phyloP scores from a whole-genome alignment of 2,113 vertebrate genomes.

The Crotalus horridus region DNA sequence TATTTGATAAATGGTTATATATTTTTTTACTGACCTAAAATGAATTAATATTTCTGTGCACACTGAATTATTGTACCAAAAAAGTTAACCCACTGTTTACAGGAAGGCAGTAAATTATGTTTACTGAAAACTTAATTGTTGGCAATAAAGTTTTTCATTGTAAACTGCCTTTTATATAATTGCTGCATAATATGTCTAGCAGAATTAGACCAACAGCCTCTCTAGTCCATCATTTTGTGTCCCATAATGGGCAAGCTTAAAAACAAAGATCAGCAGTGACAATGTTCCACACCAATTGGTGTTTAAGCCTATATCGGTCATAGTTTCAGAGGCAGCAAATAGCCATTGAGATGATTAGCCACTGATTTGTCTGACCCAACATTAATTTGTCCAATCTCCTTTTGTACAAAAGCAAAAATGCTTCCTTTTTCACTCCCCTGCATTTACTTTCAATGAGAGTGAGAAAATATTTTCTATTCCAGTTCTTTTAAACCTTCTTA shows the following conservation, averaged over 20 bases:
- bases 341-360: background rate
- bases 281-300: background rate
- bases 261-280: background rate
- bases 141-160: background rate
- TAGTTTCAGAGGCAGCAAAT: background rate
- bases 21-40: background rate
- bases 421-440: background rate
- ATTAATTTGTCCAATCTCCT: background rate
- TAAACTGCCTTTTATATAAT: background rate
- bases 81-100: background rate
- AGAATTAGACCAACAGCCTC: background rate
- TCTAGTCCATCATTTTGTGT: background rate
- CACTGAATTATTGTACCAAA: background rate
- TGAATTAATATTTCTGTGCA: background rate
- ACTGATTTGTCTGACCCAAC: background rate
- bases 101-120: background rate
- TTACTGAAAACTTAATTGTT: background rate
- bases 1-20: background rate
- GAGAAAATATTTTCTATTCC: background rate
- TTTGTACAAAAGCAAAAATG: background rate
- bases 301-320: background rate
- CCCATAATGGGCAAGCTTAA: background rate
- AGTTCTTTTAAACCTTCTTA: too few relatives aligned
- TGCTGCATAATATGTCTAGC: background rate
- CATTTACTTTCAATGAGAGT: background rate